A percentile compares a stretch with the other conserved stretches of the same genome.
phyloP scores from a whole-genome alignment of 2,113 vertebrate genomes.

The Planiliza haematocheilus region DNA sequence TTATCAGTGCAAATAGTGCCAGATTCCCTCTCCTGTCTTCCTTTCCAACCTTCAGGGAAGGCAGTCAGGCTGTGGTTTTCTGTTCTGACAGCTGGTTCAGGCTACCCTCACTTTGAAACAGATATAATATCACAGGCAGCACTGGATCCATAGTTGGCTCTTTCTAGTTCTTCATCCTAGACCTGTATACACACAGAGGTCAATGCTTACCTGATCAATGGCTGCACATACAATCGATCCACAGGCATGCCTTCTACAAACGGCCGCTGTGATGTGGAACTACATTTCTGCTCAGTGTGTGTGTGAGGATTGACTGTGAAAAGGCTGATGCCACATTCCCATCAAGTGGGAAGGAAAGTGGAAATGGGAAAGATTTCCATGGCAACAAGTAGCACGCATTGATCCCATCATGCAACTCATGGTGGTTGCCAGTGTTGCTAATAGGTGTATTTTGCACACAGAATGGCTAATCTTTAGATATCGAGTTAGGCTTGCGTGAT shows the following conservation, averaged over 20 bases:
- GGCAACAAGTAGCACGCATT: conserved; percentile 50
- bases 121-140: conserved; percentile 66
- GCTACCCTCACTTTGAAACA: conserved; percentile 57
- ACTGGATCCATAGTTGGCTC: conserved; percentile 72
- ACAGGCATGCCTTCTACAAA: conserved; percentile 45
- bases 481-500: conserved; percentile 16
- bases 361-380: conserved; percentile 60
- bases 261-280: conserved; percentile 52
- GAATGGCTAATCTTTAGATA: conserved; percentile 23
- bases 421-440: conserved; percentile 32
- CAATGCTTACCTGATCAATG: conserved; percentile 76
- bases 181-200: conserved; percentile 58
- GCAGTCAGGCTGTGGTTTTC: conserved; percentile 38
- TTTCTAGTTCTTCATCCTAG: conserved; percentile 61
- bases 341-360: conserved; percentile 40
- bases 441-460: conserved; percentile 16
- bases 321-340: conserved; percentile 44
- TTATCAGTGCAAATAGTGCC: conserved; percentile 46
- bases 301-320: conserved; percentile 42
- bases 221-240: conserved; percentile 74
- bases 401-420: conserved; percentile 29
- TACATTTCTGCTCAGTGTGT: conserved; percentile 54
- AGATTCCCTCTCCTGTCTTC: conserved; percentile 10
- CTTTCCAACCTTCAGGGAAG: conserved; percentile 57
- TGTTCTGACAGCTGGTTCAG: conserved; percentile 45